Percentiles rank a stretch among this genome's conserved stretches.
These are phyloP conservation scores for Hemithea aestivaria DNA, from an alignment of 2,888 invertebrate genomes.

Conservation along the genomic window DNA sequence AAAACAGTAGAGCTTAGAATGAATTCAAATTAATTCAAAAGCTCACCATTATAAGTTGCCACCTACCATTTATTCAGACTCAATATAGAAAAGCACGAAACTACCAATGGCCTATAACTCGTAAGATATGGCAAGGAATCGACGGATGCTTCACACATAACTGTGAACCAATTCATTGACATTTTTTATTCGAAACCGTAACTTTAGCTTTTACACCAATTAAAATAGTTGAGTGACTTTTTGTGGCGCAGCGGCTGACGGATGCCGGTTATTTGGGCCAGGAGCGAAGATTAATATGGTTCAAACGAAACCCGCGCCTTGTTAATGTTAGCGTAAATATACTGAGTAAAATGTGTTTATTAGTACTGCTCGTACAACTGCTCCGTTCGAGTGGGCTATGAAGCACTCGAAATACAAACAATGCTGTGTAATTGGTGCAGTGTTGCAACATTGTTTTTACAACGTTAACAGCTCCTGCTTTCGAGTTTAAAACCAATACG, in stretches of 20 bases:
- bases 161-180: constrained; percentile 52
- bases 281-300: constrained; percentile 63
- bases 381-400: constrained; percentile 45
- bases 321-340: constrained; percentile 63
- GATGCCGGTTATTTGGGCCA: constrained; percentile 66
- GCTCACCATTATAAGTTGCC: no score
- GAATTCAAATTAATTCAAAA: no score
- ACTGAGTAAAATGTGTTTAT: constrained; percentile 63
- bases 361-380: constrained; percentile 49
- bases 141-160: constrained; percentile 37
- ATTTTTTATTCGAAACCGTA: constrained; percentile 46
- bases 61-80: no score
- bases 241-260: constrained; percentile 59
- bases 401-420: constrained; percentile 56
- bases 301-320: constrained; percentile 55
- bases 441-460: constrained; percentile 46
- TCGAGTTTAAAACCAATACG: constrained; percentile 36
- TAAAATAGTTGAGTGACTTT: constrained; percentile 73
- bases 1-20: constrained; percentile 16
- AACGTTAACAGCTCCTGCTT: constrained; percentile 32
- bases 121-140: constrained; percentile 12
- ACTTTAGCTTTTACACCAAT: constrained; percentile 69
- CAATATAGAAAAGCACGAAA: no score
- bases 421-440: constrained; percentile 55
- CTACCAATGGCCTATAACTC: constrained; percentile 1